A percentile compares a stretch with the other conserved stretches of the same genome.
These are phyloP conservation scores for Lasioglossum malachurum DNA, from an alignment of 2,888 invertebrate species.

Conservation along the genomic window DNA sequence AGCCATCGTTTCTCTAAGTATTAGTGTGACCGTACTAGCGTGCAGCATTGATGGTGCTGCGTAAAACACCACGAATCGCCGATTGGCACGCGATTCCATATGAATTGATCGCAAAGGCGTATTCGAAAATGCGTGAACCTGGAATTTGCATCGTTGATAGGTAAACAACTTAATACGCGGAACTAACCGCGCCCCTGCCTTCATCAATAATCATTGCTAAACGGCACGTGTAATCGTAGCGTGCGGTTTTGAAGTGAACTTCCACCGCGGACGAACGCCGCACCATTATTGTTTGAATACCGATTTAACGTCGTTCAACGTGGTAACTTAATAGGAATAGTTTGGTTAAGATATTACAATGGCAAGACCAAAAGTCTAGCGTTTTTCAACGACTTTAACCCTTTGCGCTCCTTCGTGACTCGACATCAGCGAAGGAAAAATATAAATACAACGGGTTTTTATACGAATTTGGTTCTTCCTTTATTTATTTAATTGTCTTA, in stretches of 20 bases:
- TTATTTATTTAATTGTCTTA: too few relatives aligned
- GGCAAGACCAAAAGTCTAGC: background rate
- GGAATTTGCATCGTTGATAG: constrained; percentile 1
- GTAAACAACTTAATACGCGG: constrained; percentile 14
- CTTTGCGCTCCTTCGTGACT: too few relatives aligned
- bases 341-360: background rate
- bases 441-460: too few relatives aligned
- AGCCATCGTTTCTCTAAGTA: constrained; percentile 15
- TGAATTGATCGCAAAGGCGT: background rate
- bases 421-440: too few relatives aligned
- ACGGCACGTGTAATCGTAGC: background rate
- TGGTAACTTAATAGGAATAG: background rate
- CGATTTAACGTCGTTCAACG: background rate
- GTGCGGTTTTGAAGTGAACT: background rate
- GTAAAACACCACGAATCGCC: constrained; percentile 49
- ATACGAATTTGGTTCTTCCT: too few relatives aligned
- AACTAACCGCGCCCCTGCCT: background rate
- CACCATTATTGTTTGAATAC: background rate
- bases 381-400: background rate
- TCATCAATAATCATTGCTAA: constrained; percentile 27
- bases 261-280: background rate
- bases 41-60: background rate
- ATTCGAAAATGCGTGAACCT: background rate
- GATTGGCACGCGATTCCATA: constrained; percentile 59
- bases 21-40: background rate